Base-by-base conservation (phyloP, 2,888 invertebrate genomes). In the Parnassius orleans region DNA sequence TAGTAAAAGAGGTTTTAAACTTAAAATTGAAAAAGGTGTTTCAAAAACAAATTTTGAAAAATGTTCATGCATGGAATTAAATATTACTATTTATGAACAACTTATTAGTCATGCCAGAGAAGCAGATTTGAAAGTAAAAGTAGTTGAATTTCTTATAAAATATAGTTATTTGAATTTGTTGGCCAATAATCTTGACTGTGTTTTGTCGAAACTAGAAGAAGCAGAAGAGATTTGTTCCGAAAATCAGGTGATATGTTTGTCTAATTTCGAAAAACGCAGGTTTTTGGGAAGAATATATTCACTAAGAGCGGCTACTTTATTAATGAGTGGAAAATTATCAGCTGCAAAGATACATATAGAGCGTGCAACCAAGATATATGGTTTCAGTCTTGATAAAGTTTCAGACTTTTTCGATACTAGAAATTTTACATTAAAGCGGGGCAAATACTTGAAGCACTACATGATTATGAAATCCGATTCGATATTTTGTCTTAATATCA, bases 21-120 rank as follows among this genome's bases (percentile, higher is more conserved):
- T 90, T 10, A 78, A 77, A 68, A 73, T 91, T 62, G 85, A 86
- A 71, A 82, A 81, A 63, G 81, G 80, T 44, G 78, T 86, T 53
- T 90, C 91, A 0, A 64, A 75, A 70, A 88, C 80, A 0, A 75
- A 87, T 67, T 81, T 90, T 62, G 71, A 69, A 12, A 83, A 75
- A 71, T 91, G 91, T 66, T 82, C 85, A 9, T 91, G 91, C 72
- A 68, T 81, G 19, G 87, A 90, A 63, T 73, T 90, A 65, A 83
- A 83, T 61, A 80, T 90, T 48, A 74, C 76, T 46, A 82, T 89
- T 69, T 81, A 76, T 68, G 86, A 88, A 64, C 89, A 91, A 73
- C 72, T 91, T 10, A 79, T 88, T 60, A 67, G 83, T 65, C 91
- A 91, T 63, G 86, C 90, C n/a, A 69, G 72, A 65, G 79, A 83